Percentiles rank a stretch among this genome's conserved stretches.
phyloP scores from a whole-genome alignment of 1,140 invertebrate species.

The Atta cephalotes region DNA sequence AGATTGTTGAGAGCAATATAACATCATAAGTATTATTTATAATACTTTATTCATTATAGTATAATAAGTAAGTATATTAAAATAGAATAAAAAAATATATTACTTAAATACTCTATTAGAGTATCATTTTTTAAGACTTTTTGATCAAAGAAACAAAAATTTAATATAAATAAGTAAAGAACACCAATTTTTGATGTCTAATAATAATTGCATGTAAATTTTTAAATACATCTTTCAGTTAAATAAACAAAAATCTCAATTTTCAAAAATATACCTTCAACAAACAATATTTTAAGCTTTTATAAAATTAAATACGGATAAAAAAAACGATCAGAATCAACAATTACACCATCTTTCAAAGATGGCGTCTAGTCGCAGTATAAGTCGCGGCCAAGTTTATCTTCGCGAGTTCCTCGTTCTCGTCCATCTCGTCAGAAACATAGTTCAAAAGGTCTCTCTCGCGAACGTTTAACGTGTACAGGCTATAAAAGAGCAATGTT shows the following conservation, averaged over 20 bases:
- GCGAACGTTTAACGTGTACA: slow-evolving; percentile 49
- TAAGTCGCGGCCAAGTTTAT: slow-evolving; percentile 27
- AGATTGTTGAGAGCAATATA: not conserved
- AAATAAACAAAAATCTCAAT: too few relatives aligned
- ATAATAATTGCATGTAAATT: too few relatives aligned
- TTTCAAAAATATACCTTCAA: not conserved
- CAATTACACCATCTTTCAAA: not conserved
- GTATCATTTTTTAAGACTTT: not conserved
- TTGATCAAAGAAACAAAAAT: not conserved
- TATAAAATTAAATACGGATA: not conserved
- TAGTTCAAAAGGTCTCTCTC: slow-evolving; percentile 58
- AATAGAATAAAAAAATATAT: not conserved
- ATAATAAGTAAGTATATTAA: not conserved
- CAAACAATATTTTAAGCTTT: not conserved
- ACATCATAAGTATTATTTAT: too few relatives aligned
- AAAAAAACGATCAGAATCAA: not conserved
- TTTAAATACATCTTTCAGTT: too few relatives aligned
- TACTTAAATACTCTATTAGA: not conserved
- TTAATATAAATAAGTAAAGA: too few relatives aligned
- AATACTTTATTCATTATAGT: too few relatives aligned
- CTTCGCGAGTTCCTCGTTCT: slow-evolving; percentile 39
- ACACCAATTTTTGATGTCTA: too few relatives aligned
- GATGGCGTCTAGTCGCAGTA: not conserved
- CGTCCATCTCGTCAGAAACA: slow-evolving; percentile 33
- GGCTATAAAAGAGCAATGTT: slow-evolving; percentile 56